phyloP scores from a whole-genome alignment of 2,797 vertebrate species.

The Bryconaethiops microstoma region DNA sequence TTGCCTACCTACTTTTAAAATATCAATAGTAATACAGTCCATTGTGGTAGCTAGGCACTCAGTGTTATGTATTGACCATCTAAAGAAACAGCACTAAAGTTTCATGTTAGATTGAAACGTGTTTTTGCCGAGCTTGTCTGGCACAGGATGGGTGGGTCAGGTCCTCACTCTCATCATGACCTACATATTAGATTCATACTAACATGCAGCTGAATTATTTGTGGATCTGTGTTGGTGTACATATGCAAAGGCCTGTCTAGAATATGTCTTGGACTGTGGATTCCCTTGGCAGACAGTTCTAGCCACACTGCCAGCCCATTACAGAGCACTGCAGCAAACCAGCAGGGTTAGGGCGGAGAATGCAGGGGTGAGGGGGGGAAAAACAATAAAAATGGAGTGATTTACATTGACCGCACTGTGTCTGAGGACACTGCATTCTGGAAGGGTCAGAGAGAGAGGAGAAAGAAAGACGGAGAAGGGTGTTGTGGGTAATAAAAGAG shows the following conservation, averaged over 20 bases:
- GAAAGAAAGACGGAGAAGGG: constrained; percentile 39
- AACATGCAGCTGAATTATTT: no score
- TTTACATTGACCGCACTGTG: constrained; percentile 69
- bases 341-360: constrained; percentile 8
- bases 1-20: no score
- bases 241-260: not conserved
- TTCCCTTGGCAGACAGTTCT: not conserved
- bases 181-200: no score
- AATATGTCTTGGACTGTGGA: not conserved
- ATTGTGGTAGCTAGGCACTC: no score
- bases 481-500: constrained; percentile 69
- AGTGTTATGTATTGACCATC: no score
- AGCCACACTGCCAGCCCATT: constrained; percentile 11
- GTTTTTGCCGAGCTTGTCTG: no score
- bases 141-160: no score
- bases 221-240: not conserved
- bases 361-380: constrained; percentile 23
- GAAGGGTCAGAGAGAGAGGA: constrained; percentile 50
- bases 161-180: no score
- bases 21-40: no score
- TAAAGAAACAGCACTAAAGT: no score
- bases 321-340: constrained; percentile 36
- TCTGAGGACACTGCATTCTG: constrained; percentile 63
- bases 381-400: constrained; percentile 69
- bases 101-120: no score